Evolutionary conservation across 2,113 vertebrate species (phyloP).

Genomic region (Ramphastos sulfuratus): DNA sequence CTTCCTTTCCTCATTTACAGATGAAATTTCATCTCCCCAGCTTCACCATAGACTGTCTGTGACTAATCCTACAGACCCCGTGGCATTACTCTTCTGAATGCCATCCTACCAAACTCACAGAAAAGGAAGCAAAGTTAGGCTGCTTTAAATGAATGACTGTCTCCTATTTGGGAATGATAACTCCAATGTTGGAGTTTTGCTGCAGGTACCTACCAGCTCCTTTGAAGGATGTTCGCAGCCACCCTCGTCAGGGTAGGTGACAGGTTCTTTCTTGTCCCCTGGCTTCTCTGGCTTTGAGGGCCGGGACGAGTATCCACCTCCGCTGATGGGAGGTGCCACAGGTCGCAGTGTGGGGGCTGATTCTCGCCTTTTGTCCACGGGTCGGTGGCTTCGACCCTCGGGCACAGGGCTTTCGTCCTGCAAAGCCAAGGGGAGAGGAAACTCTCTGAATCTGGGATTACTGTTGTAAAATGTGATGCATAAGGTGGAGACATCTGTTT

Average conservation of each 20-base stretch:
- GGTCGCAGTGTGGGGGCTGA: slow-evolving; percentile 38
- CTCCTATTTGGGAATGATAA: neutral
- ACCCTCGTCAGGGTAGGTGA: slow-evolving; percentile 73
- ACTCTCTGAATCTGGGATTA: neutral
- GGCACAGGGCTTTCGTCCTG: accelerated
- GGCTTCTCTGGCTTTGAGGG: neutral
- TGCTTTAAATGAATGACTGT: accelerated
- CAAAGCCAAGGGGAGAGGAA: neutral
- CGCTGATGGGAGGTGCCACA: slow-evolving; percentile 71
- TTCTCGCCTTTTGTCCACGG: slow-evolving; percentile 25
- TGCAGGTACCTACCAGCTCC: slow-evolving; percentile 75
- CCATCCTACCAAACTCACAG: neutral
- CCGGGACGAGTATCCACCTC: slow-evolving; percentile 73
- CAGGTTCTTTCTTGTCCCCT: neutral
- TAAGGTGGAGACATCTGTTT: accelerated
- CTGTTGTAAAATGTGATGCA: neutral
- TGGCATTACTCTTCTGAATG: neutral
- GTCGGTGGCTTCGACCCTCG: slow-evolving; percentile 78
- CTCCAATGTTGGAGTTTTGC: accelerated
- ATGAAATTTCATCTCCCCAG: neutral
- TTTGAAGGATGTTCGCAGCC: slow-evolving; percentile 81
- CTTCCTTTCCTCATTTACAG: accelerated
- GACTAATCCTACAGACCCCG: neutral
- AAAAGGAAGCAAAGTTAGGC: neutral
- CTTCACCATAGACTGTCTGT: neutral